A percentile compares a stretch with the other conserved stretches of the same genome.
These are phyloP conservation scores for Psix sp. DNA, from an alignment of 1,140 invertebrate species.

Conservation along the genomic window DNA sequence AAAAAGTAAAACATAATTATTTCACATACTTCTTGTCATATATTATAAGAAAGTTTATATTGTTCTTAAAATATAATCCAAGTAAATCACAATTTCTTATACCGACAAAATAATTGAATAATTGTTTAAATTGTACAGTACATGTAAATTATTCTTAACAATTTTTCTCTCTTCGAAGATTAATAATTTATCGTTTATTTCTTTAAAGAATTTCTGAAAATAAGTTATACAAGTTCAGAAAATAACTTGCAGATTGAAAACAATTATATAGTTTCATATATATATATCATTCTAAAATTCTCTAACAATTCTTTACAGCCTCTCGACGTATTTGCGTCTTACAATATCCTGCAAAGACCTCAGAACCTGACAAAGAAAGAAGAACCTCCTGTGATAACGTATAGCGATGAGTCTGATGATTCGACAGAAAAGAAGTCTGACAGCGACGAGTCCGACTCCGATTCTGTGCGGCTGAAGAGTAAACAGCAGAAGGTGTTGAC, in stretches of 20 bases:
- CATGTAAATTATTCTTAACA: no score
- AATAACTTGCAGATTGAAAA: no score
- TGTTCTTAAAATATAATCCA: no score
- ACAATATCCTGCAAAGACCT: conserved; percentile 72
- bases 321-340: conserved; percentile 68
- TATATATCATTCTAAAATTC: no score
- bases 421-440: conserved; percentile 70
- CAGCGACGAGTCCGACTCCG: conserved; percentile 76
- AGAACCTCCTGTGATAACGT: conserved; percentile 63
- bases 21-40: not conserved
- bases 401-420: conserved; percentile 74
- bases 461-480: conserved; percentile 60
- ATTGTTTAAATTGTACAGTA: no score
- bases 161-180: no score
- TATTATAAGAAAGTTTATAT: not conserved
- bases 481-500: conserved; percentile 72
- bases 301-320: conserved; percentile 54
- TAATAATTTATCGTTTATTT: no score
- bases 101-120: not conserved
- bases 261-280: no score
- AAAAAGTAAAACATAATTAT: not conserved
- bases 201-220: no score
- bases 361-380: conserved; percentile 40
- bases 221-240: no score
- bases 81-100: not conserved